phyloP scores from a whole-genome alignment of 2,888 invertebrate species.

The Campoplex capitator region DNA sequence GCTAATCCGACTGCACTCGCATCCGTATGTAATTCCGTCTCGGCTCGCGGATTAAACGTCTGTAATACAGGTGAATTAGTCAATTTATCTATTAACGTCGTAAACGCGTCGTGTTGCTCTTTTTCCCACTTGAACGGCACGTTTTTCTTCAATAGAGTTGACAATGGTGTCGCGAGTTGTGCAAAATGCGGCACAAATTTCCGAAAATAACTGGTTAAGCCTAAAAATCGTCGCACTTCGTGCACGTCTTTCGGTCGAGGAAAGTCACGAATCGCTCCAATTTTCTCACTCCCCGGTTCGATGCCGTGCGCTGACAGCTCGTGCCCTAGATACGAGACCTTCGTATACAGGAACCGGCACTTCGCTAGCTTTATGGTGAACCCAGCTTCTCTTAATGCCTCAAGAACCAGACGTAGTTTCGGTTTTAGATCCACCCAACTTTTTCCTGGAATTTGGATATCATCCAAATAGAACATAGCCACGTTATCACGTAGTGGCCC shows the following conservation, averaged over 20 bases:
- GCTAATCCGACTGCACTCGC: not conserved
- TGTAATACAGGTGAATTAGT: not conserved
- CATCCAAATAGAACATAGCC: not conserved
- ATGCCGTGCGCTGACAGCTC: not conserved
- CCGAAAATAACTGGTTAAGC: not conserved
- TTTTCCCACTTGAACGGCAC: not conserved
- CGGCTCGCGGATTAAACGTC: not conserved
- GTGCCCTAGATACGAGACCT: not conserved
- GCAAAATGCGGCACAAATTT: not conserved
- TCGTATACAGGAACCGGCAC: not conserved
- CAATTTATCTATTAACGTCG: not conserved
- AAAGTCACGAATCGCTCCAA: not conserved
- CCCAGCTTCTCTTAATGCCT: not conserved
- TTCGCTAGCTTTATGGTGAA: not conserved
- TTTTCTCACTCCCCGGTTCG: not conserved
- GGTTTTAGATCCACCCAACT: not conserved
- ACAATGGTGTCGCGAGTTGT: not conserved
- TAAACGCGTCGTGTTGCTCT: not conserved
- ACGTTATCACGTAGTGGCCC: slow-evolving; percentile 57
- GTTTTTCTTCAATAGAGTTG: not conserved
- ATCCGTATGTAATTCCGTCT: not conserved
- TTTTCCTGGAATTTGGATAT: not conserved
- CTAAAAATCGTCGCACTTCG: not conserved
- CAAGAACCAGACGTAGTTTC: not conserved
- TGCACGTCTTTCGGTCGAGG: not conserved